Evolutionary conservation across 2,888 invertebrate species (phyloP).

Genomic region (Pterobdella sp.): DNA sequence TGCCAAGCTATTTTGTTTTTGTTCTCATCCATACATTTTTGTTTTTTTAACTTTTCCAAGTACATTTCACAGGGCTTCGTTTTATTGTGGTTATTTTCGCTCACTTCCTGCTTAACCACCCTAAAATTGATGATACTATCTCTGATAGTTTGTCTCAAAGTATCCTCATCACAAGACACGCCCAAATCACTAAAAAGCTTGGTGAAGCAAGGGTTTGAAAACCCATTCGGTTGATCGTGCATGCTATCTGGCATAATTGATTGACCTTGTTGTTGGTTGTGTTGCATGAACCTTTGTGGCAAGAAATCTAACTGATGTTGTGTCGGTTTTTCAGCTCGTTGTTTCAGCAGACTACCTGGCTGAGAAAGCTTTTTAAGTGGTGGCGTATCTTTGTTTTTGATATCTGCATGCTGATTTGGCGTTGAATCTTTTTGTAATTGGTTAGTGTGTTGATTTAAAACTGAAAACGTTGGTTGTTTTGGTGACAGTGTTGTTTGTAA

Average conservation of each 20-base stretch:
- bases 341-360: slow-evolving; percentile 2
- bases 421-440: no score
- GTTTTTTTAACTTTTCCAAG: no score
- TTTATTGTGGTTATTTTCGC: no score
- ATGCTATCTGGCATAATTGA: no score
- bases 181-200: neutral
- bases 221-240: neutral
- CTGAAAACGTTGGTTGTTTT: neutral
- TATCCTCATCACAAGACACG: neutral
- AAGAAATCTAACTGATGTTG: neutral
- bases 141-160: slow-evolving; percentile 34
- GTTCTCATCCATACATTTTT: no score
- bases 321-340: neutral
- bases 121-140: slow-evolving; percentile 34
- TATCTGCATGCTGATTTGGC: no score
- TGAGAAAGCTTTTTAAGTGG: no score
- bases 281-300: neutral
- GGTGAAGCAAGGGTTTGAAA: neutral
- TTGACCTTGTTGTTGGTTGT: no score
- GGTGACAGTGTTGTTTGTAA: neutral
- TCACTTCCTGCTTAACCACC: slow-evolving; percentile 10
- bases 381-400: no score
- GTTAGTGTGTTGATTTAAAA: no score
- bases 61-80: no score
- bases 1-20: no score